A percentile compares a stretch with the other conserved stretches of the same genome.
phyloP scores from a whole-genome alignment of 2,888 invertebrate genomes.

The Lampropteryx suffumata region DNA sequence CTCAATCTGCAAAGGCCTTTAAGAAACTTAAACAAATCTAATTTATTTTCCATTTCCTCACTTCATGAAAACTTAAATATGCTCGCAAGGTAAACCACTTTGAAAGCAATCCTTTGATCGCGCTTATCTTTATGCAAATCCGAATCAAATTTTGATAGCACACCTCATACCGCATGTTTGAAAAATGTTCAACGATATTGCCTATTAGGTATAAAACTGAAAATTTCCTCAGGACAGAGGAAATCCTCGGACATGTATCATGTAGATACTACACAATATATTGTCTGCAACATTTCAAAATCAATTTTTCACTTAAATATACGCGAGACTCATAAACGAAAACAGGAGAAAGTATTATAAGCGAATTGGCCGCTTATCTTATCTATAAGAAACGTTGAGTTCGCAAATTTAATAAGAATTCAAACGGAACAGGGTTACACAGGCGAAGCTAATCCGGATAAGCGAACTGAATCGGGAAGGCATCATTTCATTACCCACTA shows the following conservation, averaged over 20 bases:
- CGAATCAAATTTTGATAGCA: conserved; percentile 71
- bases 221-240: conserved; percentile 4
- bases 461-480: conserved; percentile 55
- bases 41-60: conserved; percentile 82
- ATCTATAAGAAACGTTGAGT: conserved; percentile 46
- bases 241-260: not conserved
- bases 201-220: conserved; percentile 10
- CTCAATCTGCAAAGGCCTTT: conserved; percentile 50
- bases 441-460: conserved; percentile 64
- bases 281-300: no score
- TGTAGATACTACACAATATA: no score
- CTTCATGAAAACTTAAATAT: conserved; percentile 82
- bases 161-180: conserved; percentile 39
- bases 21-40: conserved; percentile 79
- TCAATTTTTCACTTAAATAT: not conserved
- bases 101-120: conserved; percentile 80
- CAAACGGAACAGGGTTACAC: conserved; percentile 65
- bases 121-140: conserved; percentile 75
- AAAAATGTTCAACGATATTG: conserved; percentile 27
- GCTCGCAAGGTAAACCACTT: conserved; percentile 79
- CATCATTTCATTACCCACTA: conserved; percentile 64
- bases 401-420: conserved; percentile 57
- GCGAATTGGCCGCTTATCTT: conserved; percentile 59
- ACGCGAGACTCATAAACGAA: conserved; percentile 10
- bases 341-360: conserved; percentile 39